Conservation (phyloP, 2,888 invertebrate species). For the Sphaerophoria taeniata region DNA sequence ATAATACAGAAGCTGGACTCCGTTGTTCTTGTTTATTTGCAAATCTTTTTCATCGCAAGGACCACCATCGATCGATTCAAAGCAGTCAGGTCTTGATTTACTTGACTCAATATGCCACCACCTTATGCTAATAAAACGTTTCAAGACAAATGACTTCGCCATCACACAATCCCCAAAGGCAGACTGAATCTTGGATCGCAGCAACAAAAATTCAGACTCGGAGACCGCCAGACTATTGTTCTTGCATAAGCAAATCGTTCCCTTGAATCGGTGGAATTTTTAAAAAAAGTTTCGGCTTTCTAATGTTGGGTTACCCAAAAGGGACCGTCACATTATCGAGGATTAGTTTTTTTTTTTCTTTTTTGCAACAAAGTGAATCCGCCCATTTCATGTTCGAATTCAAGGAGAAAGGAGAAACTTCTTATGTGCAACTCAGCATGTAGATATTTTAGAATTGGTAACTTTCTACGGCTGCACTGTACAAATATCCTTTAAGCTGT, state of each 20-base stretch:
- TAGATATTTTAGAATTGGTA: neutral
- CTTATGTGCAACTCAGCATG: conserved; percentile 37
- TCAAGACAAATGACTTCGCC: conserved; percentile 60
- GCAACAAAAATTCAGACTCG: conserved; percentile 22
- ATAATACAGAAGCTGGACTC: conserved; percentile 24
- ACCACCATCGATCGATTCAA: conserved; percentile 64
- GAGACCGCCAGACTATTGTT: conserved; percentile 38
- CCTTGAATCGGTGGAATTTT: conserved; percentile 25
- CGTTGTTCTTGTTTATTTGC: too few relatives aligned
- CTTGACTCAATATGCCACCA: conserved; percentile 68
- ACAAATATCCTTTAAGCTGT: conserved; percentile 45
- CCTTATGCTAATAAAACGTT: conserved; percentile 65
- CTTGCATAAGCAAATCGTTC: conserved; percentile 46
- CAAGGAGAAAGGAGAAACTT: conserved; percentile 20
- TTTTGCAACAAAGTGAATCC: conserved; percentile 39
- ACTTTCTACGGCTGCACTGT: conserved; percentile 7
- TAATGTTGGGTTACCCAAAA: conserved; percentile 49
- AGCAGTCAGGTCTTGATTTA: conserved; percentile 63
- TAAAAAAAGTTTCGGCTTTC: conserved; percentile 45
- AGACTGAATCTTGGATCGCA: conserved; percentile 15
- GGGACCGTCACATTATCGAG: conserved; percentile 41
- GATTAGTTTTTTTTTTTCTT: conserved; percentile 37
- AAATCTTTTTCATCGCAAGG: conserved; percentile 30
- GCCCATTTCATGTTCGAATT: conserved; percentile 63
- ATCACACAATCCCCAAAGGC: too few relatives aligned